Evolutionary conservation across 2,797 vertebrate species (phyloP).

Genomic region (Amazona ochrocephala): DNA sequence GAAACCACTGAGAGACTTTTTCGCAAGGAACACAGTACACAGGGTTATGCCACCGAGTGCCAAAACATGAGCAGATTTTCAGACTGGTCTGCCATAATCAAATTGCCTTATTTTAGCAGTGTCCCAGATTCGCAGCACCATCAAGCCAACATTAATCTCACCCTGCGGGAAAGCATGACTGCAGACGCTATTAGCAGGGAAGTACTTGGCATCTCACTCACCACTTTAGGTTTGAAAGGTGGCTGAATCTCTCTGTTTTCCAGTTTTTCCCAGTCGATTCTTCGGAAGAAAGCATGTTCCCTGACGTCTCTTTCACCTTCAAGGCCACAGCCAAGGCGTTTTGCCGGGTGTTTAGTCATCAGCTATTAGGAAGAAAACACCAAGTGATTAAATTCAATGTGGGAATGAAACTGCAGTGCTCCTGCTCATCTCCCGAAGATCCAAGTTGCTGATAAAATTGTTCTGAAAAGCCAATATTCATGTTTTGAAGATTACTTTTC

Average conservation of each 20-base stretch:
- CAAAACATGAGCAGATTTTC: neutral
- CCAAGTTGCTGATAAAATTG: neutral
- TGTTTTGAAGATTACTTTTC: neutral
- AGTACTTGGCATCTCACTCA: slow-evolving; percentile 74
- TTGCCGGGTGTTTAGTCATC: slow-evolving; percentile 94
- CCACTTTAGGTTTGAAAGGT: slow-evolving; percentile 97
- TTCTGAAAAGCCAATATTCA: neutral
- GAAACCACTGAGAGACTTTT: neutral
- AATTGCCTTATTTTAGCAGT: neutral
- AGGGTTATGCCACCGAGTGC: neutral
- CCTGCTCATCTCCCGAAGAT: neutral
- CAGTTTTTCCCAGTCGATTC: slow-evolving; percentile 96
- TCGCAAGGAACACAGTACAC: neutral
- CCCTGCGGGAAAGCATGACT: neutral
- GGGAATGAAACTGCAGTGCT: neutral
- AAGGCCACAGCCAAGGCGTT: slow-evolving; percentile 89
- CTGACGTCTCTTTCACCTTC: slow-evolving; percentile 92
- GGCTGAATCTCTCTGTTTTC: slow-evolving; percentile 92
- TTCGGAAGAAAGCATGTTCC: slow-evolving; percentile 94
- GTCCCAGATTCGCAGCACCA: neutral
- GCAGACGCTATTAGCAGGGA: neutral
- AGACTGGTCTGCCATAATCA: neutral
- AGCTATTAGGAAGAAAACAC: slow-evolving; percentile 76
- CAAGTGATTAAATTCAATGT: neutral
- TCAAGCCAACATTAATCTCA: neutral